Percentiles rank a stretch among this genome's conserved stretches.
These are phyloP conservation scores for Euborellia annulipes DNA, from an alignment of 1,140 invertebrate genomes.

Conservation along the genomic window DNA sequence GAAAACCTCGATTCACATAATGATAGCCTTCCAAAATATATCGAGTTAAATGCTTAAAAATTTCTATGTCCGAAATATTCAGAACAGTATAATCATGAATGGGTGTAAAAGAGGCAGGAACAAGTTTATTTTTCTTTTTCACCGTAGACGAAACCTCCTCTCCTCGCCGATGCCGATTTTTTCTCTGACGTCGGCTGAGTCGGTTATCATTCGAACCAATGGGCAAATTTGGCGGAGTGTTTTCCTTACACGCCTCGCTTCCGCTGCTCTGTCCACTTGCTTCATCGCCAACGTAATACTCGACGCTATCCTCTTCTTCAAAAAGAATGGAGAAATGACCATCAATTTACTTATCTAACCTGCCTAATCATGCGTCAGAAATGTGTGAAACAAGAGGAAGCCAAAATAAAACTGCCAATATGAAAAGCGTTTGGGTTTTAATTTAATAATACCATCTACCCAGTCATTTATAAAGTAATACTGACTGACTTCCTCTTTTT, in stretches of 20 bases:
- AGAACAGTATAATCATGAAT: constrained; percentile 24
- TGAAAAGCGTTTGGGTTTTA: too few relatives aligned
- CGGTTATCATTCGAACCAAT: too few relatives aligned
- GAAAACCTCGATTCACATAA: constrained; percentile 53
- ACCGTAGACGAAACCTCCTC: constrained; percentile 9
- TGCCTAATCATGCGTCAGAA: background rate
- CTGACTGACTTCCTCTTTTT: too few relatives aligned
- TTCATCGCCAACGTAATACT: constrained; percentile 26
- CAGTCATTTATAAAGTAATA: too few relatives aligned
- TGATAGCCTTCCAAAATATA: constrained; percentile 48
- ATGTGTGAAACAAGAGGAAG: too few relatives aligned
- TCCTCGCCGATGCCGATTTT: constrained; percentile 27
- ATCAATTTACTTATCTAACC: background rate
- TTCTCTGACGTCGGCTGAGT: constrained; percentile 27
- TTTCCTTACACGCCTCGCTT: constrained; percentile 23
- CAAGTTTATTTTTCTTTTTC: background rate
- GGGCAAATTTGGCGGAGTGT: constrained; percentile 15
- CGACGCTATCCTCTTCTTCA: constrained; percentile 17
- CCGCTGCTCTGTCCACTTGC: constrained; percentile 13
- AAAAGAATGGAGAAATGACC: constrained; percentile 4
- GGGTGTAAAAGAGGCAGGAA: constrained; percentile 14
- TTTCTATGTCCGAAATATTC: constrained; percentile 24
- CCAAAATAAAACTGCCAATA: too few relatives aligned
- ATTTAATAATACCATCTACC: too few relatives aligned
- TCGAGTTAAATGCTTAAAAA: constrained; percentile 31